A percentile compares a stretch with the other conserved stretches of the same genome.
Conservation (phyloP, 2,797 vertebrate species). For the Sebastes taczanowskii region DNA sequence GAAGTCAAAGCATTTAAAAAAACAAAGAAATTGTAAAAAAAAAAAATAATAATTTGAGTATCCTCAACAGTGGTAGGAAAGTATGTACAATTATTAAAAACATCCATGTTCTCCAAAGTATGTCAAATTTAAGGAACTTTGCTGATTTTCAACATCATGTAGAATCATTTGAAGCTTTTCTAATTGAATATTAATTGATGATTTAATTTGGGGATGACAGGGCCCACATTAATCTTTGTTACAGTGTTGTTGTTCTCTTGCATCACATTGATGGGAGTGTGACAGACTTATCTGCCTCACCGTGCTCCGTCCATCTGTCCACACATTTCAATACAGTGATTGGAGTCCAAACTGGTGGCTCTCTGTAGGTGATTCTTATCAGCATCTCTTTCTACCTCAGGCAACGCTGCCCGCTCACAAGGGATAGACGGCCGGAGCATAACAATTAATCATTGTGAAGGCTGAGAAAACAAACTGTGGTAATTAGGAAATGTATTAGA, state of each 20-base stretch:
- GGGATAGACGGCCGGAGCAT: conserved; percentile 64
- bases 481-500: conserved; percentile 80
- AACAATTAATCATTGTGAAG: conserved; percentile 85
- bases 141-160: not conserved
- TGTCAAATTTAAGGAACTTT: not conserved
- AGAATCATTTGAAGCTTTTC: not conserved
- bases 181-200: conserved; percentile 33
- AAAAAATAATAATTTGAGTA: not conserved
- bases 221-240: conserved; percentile 66
- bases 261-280: conserved; percentile 40
- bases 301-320: conserved; percentile 66
- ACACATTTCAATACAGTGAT: conserved; percentile 40
- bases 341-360: conserved; percentile 37
- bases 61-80: not conserved
- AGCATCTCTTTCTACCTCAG: conserved; percentile 51
- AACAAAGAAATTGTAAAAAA: no score
- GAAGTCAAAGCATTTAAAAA: not conserved
- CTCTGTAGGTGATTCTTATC: conserved; percentile 52
- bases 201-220: conserved; percentile 14
- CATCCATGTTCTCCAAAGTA: not conserved
- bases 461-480: conserved; percentile 74
- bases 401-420: conserved; percentile 50
- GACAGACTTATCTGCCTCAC: conserved; percentile 49
- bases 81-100: not conserved
- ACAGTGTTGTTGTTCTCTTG: conserved; percentile 15